Base-by-base conservation (phyloP, 2,888 invertebrate species). In the Scelioninae gen. 2 region DNA sequence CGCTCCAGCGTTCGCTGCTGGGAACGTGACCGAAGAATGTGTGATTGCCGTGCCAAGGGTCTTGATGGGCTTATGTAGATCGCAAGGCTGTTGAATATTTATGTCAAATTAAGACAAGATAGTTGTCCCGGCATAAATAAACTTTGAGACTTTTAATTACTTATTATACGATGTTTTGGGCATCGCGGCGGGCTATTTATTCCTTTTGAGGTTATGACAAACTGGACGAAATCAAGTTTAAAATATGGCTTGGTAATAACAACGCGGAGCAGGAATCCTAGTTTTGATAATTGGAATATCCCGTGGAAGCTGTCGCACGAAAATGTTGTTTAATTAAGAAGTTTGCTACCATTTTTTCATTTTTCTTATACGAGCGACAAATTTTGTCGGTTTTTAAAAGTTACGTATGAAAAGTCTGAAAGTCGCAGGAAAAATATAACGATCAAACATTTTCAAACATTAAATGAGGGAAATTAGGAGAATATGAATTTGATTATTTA, bases 41-140 rank as follows among this genome's bases (percentile, higher is more conserved):
- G 58, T 63, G 69, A 69, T 58, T 53, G 64, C 69, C 55, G 33
- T 65, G 65, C 55, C 43, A 53, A 64, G 73, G 60, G 53, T 74
- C 65, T 65, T 74, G 73, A 74, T 74, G 73, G 60, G 73, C 69
- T 74, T 74, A 69, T 69, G 73, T 58, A 74, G 69, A 74, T 70
- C 45, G 55, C 65, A 25, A 37, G 33, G n/a, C 58, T 70, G 53
- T 61, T 74, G 74, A 70, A 74, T 74, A 74, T 74, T 68, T 39
- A 74, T 70, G 70, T 43, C 52, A 61, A 74, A 69, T 69, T 73
- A 64, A 69, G 69, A 64, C 64, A 64, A 73, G 69, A 68, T 69
- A 64, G 64, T 69, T 69, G 52, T 58, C 68, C 15, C 28, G 48
- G 43, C 64, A 69, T 69, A 73, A 73, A 69, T 64, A 69, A 73